phyloP scores from a whole-genome alignment of 2,888 invertebrate genomes.

The Zhuqinia jingwanae region DNA sequence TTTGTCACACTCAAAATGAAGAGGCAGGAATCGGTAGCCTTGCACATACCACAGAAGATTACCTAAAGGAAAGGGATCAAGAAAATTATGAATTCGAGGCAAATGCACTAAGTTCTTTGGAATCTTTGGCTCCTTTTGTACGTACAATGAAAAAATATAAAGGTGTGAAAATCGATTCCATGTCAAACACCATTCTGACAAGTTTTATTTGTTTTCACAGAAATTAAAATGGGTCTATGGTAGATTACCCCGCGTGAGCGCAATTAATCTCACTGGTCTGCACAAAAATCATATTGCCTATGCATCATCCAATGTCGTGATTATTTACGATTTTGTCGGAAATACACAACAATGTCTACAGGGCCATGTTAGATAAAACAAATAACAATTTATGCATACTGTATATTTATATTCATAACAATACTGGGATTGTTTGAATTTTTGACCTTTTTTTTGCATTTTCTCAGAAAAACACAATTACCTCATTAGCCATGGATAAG shows the following conservation, averaged over 20 bases:
- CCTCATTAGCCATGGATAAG: constrained; percentile 65
- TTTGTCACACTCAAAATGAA: constrained; percentile 20
- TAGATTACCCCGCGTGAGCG: constrained; percentile 67
- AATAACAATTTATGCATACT: no score
- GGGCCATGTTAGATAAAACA: constrained; percentile 75
- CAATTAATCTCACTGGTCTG: constrained; percentile 76
- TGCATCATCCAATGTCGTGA: constrained; percentile 75
- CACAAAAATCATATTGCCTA: constrained; percentile 76
- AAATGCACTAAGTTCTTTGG: constrained; percentile 51
- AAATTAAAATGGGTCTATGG: constrained; percentile 76
- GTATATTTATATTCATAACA: neutral
- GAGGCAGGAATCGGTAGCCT: neutral
- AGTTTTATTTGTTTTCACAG: no score
- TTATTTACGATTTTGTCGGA: constrained; percentile 75
- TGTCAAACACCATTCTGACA: neutral
- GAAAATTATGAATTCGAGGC: constrained; percentile 60
- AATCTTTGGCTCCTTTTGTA: constrained; percentile 72
- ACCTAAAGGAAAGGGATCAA: constrained; percentile 15
- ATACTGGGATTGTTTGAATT: neutral
- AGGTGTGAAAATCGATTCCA: neutral
- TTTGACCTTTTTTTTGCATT: neutral
- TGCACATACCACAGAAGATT: constrained; percentile 40
- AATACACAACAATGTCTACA: constrained; percentile 77
- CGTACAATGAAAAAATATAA: neutral
- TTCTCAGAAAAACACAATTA: constrained; percentile 76